These are phyloP conservation scores for Nerophis ophidion DNA, from an alignment of 2,113 vertebrate genomes.

Conservation along the genomic window DNA sequence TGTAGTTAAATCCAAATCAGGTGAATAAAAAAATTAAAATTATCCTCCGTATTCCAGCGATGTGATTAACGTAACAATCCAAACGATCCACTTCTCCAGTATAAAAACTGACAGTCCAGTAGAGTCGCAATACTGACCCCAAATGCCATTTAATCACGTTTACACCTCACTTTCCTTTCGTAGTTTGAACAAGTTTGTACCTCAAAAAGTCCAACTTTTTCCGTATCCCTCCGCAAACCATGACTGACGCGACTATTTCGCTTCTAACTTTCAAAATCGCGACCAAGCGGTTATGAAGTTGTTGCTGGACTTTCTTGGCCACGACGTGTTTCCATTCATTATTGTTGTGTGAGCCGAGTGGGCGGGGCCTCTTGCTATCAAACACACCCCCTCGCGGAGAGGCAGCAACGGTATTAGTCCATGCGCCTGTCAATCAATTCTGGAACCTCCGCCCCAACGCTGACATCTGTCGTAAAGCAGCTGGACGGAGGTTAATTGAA, in stretches of 20 bases:
- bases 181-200: constrained; percentile 8
- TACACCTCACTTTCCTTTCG: constrained; percentile 35
- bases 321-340: constrained; percentile 71
- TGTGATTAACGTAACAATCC: constrained; percentile 29
- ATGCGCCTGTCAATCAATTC: constrained; percentile 26
- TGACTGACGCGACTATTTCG: constrained; percentile 34
- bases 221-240: constrained; percentile 58
- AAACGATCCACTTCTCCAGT: constrained; percentile 28
- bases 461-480: constrained; percentile 52
- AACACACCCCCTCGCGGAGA: constrained; percentile 28
- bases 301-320: constrained; percentile 61
- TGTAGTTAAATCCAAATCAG: constrained; percentile 3
- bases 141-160: constrained; percentile 45
- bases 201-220: constrained; percentile 35
- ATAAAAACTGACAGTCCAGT: constrained; percentile 32
- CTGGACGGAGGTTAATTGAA: constrained; percentile 15
- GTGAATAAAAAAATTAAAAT: constrained; percentile 13
- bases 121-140: constrained; percentile 21
- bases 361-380: constrained; percentile 27
- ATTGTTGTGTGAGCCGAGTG: constrained; percentile 60
- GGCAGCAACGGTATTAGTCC: constrained; percentile 18
- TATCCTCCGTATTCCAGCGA: constrained; percentile 18
- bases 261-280: constrained; percentile 27
- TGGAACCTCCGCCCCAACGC: not conserved
- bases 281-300: constrained; percentile 33